Evolutionary conservation across 2,888 invertebrate genomes (phyloP).

Genomic region (Lottia scabra): DNA sequence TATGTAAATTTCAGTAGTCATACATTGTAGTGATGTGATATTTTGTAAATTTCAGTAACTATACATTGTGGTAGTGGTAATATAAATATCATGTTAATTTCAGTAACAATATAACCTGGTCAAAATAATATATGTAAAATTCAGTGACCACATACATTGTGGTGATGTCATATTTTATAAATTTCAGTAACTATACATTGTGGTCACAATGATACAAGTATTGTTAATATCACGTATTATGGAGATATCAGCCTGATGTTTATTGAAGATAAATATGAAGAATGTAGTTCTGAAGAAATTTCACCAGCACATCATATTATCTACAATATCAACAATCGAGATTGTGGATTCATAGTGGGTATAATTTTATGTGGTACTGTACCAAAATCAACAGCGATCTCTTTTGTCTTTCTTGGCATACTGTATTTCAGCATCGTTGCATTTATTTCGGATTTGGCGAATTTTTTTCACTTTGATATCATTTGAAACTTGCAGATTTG

Average conservation of each 20-base stretch:
- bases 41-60: background rate
- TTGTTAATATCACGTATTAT: background rate
- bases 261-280: background rate
- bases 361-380: too few species aligned
- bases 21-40: too few species aligned
- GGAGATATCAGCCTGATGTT: background rate
- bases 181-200: slow-evolving; percentile 1
- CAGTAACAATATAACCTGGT: background rate
- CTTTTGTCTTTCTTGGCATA: too few species aligned
- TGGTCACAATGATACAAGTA: background rate
- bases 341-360: background rate
- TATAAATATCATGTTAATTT: background rate
- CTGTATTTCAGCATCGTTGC: too few species aligned
- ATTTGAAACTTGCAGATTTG: too few species aligned
- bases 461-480: too few species aligned
- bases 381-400: too few species aligned
- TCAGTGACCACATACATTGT: too few species aligned
- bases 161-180: too few species aligned
- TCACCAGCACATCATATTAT: background rate
- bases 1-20: too few species aligned
- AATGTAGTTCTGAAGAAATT: background rate
- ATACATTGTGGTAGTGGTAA: background rate
- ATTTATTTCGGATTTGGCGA: too few species aligned
- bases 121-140: background rate
- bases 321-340: background rate